These are phyloP conservation scores for Panonychus citri DNA, from an alignment of 1,140 invertebrate genomes.

Conservation along the genomic window DNA sequence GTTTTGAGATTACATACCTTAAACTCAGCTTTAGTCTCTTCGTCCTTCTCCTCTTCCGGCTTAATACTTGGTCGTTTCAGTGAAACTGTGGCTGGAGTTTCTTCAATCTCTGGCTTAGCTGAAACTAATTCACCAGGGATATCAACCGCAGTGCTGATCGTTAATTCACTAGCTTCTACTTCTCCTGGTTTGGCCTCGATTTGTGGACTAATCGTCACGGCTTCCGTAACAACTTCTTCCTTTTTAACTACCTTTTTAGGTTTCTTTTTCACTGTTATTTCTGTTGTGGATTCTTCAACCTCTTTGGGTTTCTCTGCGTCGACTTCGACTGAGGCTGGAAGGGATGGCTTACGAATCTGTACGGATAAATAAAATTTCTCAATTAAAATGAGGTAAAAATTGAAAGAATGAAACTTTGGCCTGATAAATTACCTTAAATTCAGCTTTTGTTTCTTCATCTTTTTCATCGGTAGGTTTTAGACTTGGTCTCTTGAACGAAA, in stretches of 20 bases:
- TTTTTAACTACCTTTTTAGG: background rate
- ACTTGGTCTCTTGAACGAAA: slow-evolving; percentile 9
- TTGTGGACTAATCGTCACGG: background rate
- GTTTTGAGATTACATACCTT: too few relatives aligned
- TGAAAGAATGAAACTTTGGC: too few relatives aligned
- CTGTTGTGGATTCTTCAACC: slow-evolving; percentile 17
- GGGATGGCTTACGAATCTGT: background rate
- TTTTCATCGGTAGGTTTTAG: too few relatives aligned
- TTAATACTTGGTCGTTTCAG: too few relatives aligned
- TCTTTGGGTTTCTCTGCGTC: slow-evolving; percentile 9
- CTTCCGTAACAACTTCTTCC: slow-evolving; percentile 2
- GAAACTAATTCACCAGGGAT: background rate
- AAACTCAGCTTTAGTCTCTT: too few relatives aligned
- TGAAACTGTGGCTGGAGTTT: background rate
- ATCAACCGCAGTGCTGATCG: background rate
- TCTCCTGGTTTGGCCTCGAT: slow-evolving; percentile 1
- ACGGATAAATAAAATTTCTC: too few relatives aligned
- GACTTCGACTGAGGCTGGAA: background rate
- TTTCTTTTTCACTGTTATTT: slow-evolving; percentile 17
- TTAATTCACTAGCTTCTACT: background rate
- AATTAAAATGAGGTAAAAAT: too few relatives aligned
- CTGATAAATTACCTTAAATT: background rate
- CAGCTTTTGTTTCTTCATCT: slow-evolving; percentile 3
- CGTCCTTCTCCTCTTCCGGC: too few relatives aligned
- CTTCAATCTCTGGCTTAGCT: background rate